phyloP scores from a whole-genome alignment of 2,888 invertebrate species.

The Stratiomys singularior region DNA sequence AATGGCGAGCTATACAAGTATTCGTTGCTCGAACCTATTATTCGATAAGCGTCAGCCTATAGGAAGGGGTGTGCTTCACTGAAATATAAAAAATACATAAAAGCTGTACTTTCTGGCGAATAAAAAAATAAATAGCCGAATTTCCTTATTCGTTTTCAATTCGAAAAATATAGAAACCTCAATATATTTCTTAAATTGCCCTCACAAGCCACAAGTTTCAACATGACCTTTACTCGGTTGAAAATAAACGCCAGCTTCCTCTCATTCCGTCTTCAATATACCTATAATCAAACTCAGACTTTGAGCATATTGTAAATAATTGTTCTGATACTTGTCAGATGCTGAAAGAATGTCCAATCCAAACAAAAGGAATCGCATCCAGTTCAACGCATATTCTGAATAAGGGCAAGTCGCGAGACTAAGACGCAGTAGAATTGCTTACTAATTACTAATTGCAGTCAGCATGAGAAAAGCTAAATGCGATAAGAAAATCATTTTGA shows the following conservation, averaged over 20 bases:
- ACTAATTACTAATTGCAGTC: constrained; percentile 12
- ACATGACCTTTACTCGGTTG: neutral
- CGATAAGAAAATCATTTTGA: constrained; percentile 3
- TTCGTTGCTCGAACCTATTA: too few relatives aligned
- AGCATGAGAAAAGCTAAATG: neutral
- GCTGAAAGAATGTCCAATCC: neutral
- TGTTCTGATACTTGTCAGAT: neutral
- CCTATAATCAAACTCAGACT: neutral
- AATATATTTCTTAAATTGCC: neutral
- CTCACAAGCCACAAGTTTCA: neutral
- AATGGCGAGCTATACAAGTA: too few relatives aligned
- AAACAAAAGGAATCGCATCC: constrained; percentile 2
- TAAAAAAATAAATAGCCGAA: too few relatives aligned
- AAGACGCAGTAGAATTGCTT: constrained; percentile 9
- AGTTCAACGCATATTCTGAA: neutral
- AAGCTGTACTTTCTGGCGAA: too few relatives aligned
- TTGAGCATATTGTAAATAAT: neutral
- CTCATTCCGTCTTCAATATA: neutral
- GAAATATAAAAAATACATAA: too few relatives aligned
- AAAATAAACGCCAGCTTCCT: neutral
- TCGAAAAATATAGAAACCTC: neutral
- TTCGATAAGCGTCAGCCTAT: too few relatives aligned
- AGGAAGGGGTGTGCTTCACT: too few relatives aligned
- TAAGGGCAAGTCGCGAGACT: constrained; percentile 13
- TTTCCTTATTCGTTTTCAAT: neutral